Evolutionary conservation across 2,888 invertebrate genomes (phyloP).

Genomic region (Cataglyphis albicans): DNA sequence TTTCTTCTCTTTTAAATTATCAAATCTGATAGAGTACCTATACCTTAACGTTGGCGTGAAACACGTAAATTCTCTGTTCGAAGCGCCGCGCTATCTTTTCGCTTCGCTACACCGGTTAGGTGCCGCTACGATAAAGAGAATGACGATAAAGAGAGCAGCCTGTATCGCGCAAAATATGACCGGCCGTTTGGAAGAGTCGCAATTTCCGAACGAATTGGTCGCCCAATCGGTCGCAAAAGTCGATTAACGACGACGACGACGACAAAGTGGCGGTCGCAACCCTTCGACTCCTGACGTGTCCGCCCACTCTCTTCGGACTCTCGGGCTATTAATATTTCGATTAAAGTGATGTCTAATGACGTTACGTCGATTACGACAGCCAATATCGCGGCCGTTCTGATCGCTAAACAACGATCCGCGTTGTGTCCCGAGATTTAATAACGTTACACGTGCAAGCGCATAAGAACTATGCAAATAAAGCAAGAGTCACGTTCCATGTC

Average conservation of each 20-base stretch:
- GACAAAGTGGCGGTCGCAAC: slow-evolving; percentile 68
- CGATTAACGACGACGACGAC: slow-evolving; percentile 73
- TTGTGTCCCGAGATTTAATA: slow-evolving; percentile 17
- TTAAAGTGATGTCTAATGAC: slow-evolving; percentile 68
- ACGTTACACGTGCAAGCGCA: slow-evolving; percentile 19
- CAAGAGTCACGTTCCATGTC: neutral
- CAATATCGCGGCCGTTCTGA: slow-evolving; percentile 26
- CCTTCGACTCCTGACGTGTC: slow-evolving; percentile 72
- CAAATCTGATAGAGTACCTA: neutral
- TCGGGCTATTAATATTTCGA: slow-evolving; percentile 74
- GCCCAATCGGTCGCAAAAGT: slow-evolving; percentile 75
- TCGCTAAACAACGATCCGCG: slow-evolving; percentile 22
- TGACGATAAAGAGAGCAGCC: slow-evolving; percentile 15
- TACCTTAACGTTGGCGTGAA: neutral
- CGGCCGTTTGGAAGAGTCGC: slow-evolving; percentile 73
- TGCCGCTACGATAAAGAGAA: slow-evolving; percentile 13
- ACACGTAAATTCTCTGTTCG: neutral
- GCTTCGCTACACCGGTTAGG: neutral
- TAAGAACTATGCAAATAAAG: slow-evolving; percentile 28
- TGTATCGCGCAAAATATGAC: slow-evolving; percentile 68
- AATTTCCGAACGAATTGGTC: slow-evolving; percentile 75
- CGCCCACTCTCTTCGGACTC: slow-evolving; percentile 59
- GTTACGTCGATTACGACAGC: slow-evolving; percentile 63
- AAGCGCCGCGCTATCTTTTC: neutral
- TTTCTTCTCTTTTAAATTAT: neutral